These are phyloP conservation scores for Synergus laeviventris DNA, from an alignment of 2,888 invertebrate species.

Conservation along the genomic window DNA sequence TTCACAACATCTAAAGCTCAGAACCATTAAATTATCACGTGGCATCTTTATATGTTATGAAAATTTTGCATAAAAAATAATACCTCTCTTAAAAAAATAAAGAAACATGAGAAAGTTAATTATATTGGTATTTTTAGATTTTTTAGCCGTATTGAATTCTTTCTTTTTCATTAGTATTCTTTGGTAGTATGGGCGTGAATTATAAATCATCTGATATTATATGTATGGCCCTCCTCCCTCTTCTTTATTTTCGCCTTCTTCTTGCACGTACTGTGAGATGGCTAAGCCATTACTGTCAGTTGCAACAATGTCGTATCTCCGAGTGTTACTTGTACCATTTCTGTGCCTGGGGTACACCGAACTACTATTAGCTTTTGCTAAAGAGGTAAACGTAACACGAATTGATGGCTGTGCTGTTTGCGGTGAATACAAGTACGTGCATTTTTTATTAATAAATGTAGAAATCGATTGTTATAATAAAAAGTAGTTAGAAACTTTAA, in stretches of 20 bases:
- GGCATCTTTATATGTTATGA: background rate
- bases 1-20: background rate
- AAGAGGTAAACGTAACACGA: slow-evolving; percentile 46
- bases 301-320: slow-evolving; percentile 63
- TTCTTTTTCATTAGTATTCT: background rate
- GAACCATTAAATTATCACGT: background rate
- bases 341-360: slow-evolving; percentile 46
- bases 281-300: slow-evolving; percentile 57
- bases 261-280: slow-evolving; percentile 40
- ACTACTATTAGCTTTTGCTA: slow-evolving; percentile 43
- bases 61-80: background rate
- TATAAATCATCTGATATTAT: background rate
- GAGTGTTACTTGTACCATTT: slow-evolving; percentile 58
- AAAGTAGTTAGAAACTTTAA: no score
- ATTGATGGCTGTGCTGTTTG: slow-evolving; percentile 64
- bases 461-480: background rate
- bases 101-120: background rate
- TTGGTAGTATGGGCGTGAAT: slow-evolving; percentile 14
- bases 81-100: background rate
- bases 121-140: background rate
- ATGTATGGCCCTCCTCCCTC: slow-evolving; percentile 39
- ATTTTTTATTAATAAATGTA: background rate
- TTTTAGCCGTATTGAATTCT: background rate
- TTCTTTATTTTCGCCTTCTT: slow-evolving; percentile 42
- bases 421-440: slow-evolving; percentile 64